Evolutionary conservation across 2,797 vertebrate species (phyloP).

Genomic region (Sciurus vulgaris): DNA sequence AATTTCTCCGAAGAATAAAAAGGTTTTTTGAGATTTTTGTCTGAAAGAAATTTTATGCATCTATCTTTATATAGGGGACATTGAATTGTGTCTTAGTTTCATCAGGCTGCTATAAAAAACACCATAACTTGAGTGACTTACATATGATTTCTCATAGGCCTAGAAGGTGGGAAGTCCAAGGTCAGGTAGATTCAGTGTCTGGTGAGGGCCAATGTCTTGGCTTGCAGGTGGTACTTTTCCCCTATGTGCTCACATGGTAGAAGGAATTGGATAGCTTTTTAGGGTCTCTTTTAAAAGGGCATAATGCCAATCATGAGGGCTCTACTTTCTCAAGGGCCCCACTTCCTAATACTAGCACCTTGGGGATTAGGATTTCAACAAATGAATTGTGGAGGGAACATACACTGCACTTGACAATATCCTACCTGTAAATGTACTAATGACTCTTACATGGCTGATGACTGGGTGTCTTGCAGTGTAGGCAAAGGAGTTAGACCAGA

Average conservation of each 20-base stretch:
- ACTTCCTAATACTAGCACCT: neutral
- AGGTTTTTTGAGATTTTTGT: neutral
- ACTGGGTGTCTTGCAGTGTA: neutral
- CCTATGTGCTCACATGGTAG: neutral
- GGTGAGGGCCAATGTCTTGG: neutral
- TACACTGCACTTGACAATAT: neutral
- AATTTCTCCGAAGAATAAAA: neutral
- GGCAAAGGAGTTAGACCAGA: neutral
- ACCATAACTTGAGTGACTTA: neutral
- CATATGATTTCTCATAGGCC: neutral
- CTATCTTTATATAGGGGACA: neutral
- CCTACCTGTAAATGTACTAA: neutral
- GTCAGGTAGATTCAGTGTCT: neutral
- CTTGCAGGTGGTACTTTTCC: neutral
- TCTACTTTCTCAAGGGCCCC: neutral
- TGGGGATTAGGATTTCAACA: neutral
- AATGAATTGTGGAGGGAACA: neutral
- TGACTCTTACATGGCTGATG: neutral
- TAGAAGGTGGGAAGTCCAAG: neutral
- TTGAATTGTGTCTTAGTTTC: neutral
- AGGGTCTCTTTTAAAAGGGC: neutral
- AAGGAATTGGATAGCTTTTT: neutral
- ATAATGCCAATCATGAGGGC: neutral
- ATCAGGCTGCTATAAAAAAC: neutral
- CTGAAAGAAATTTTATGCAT: conserved; percentile 18